These are phyloP conservation scores for Cheilinus undulatus DNA, from an alignment of 2,113 vertebrate genomes.

Conservation along the genomic window DNA sequence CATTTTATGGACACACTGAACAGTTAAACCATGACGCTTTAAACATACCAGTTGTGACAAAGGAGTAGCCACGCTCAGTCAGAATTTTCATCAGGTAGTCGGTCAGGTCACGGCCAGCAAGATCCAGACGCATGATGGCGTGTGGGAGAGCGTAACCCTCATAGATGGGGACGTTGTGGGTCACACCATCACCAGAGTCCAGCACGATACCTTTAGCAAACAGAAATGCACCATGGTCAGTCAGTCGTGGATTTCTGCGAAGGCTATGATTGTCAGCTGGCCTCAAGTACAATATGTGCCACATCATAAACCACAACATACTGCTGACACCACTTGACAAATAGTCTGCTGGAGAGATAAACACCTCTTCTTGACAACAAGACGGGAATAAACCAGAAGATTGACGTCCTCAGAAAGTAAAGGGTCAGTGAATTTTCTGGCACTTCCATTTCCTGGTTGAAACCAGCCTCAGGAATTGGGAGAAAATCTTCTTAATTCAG, in stretches of 20 bases:
- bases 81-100: constrained; percentile 99
- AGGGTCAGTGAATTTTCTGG: too few relatives aligned
- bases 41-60: constrained; percentile 92
- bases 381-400: constrained; percentile 35
- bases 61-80: constrained; percentile 97
- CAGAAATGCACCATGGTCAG: not conserved
- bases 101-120: constrained; percentile 96
- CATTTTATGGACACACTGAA: not conserved
- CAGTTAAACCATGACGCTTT: not conserved
- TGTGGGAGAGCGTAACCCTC: constrained; percentile 97
- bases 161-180: constrained; percentile 98
- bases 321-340: constrained; percentile 56
- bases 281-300: constrained; percentile 39
- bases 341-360: constrained; percentile 37
- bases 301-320: constrained; percentile 57
- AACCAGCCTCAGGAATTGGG: too few relatives aligned
- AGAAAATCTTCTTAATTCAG: too few relatives aligned
- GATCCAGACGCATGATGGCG: constrained; percentile 97
- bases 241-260: constrained; percentile 9
- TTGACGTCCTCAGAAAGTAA: not conserved
- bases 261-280: not conserved
- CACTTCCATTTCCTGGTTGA: too few relatives aligned
- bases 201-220: constrained; percentile 92
- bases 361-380: constrained; percentile 43
- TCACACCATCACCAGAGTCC: constrained; percentile 97